Evolutionary conservation across 2,888 invertebrate genomes (phyloP), one percentile per base, ranked within the genome.

Genomic region (Fragum sueziense): DNA sequence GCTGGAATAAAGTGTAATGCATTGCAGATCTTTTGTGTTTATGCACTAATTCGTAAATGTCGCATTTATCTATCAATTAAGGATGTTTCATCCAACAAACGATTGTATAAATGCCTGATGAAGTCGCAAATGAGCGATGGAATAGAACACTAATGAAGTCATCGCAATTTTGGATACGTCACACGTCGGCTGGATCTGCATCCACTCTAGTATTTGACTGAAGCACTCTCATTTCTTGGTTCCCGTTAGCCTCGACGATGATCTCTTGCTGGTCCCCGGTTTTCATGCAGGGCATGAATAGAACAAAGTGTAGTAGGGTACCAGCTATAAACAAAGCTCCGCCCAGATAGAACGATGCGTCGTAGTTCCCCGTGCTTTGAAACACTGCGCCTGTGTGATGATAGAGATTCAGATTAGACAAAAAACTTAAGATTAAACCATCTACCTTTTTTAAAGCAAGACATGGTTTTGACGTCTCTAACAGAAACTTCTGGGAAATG

Each of bases 271-370:
- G 70, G 29, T 68, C 70, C 17, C 34, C 69, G 29, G 20, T 61
- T 34, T 82, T 82, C 65, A 91, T 81, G 82, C 88, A 91, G 6
- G 91, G 91, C 17, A 90, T 72, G 62, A 90, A 90, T 4, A 93
- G 84, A 62, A 93, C 75, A 83, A 93, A 94, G 88, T 97, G 98
- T 29, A 97, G 96, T 25, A 96, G 89, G 0, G 98, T 96, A 17
- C 98, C 96, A 11, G 97, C 93, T 34, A 97, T 95, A 94, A 99
- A 97, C 93, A 98, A 96, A 0, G 95, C 96, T 3, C 97, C 97
- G 2, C 98, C 98, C 95, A 98, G 96, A 91, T 95, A 97, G 94
- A 99, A 99, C 17, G 98, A 97, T 51, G 97, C 95, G 91, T 96
- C 96, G 93, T 98, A 99, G 83, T 96, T 96, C 83, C 95, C 93